Evolutionary conservation across 2,113 vertebrate genomes (phyloP).

Genomic region (Himantopus leucocephalus): DNA sequence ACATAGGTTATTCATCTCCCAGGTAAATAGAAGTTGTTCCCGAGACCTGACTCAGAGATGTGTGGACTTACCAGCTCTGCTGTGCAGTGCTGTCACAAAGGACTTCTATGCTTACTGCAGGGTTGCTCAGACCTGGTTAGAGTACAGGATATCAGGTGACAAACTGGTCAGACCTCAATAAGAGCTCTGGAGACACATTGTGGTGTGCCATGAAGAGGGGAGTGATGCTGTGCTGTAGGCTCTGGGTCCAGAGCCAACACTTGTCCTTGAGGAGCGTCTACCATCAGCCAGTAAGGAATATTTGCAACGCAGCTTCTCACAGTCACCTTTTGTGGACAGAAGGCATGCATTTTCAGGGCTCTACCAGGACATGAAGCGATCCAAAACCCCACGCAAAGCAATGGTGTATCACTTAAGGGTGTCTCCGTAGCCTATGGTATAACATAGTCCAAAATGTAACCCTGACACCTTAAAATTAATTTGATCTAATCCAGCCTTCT

Average conservation of each 20-base stretch:
- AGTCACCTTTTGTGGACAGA: neutral
- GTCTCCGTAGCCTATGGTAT: neutral
- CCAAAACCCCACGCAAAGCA: neutral
- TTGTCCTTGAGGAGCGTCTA: neutral
- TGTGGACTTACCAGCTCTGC: neutral
- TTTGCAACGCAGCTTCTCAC: neutral
- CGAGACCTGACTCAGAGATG: neutral
- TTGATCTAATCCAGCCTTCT: neutral
- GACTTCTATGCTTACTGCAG: neutral
- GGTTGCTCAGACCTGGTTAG: neutral
- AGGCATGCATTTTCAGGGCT: neutral
- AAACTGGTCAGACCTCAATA: neutral
- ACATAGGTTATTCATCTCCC: fast-evolving
- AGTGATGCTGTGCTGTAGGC: neutral
- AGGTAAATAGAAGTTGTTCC: neutral
- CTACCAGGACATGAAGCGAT: neutral
- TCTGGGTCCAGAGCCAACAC: neutral
- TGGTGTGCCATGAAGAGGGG: neutral
- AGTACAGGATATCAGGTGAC: neutral
- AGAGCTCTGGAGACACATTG: neutral
- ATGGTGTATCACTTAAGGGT: neutral
- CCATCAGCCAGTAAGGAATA: neutral
- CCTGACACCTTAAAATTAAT: neutral
- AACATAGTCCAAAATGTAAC: neutral
- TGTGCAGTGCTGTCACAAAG: neutral